A percentile compares a stretch with the other conserved stretches of the same genome.
phyloP scores from a whole-genome alignment of 1,140 invertebrate species.

The Stegodyphus dumicola region DNA sequence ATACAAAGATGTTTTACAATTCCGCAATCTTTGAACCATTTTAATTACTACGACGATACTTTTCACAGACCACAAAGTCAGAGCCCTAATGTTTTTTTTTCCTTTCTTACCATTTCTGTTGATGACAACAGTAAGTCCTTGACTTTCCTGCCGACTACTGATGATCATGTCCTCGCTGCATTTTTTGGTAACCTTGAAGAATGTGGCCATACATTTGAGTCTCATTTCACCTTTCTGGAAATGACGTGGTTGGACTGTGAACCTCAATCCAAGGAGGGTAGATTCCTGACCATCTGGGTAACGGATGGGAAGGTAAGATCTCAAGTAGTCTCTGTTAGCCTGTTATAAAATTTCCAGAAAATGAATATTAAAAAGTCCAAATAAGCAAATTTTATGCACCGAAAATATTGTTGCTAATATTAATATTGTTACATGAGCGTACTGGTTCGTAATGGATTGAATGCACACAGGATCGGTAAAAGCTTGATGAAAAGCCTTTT shows the following conservation, averaged over 20 bases:
- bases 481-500: too few relatives aligned
- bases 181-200: slow-evolving; percentile 80
- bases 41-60: background rate
- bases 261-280: slow-evolving; percentile 37
- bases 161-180: slow-evolving; percentile 86
- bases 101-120: slow-evolving; percentile 36
- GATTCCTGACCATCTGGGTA: slow-evolving; percentile 53
- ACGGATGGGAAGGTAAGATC: slow-evolving; percentile 3
- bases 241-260: slow-evolving; percentile 57
- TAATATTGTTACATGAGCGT: background rate
- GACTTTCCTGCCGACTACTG: slow-evolving; percentile 74
- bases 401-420: background rate
- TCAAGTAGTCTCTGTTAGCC: slow-evolving; percentile 39
- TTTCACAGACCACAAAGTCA: background rate
- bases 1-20: background rate
- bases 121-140: slow-evolving; percentile 29
- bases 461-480: too few relatives aligned
- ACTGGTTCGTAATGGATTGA: too few relatives aligned
- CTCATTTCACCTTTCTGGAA: slow-evolving; percentile 64
- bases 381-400: too few relatives aligned
- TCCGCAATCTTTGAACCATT: background rate
- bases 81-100: too few relatives aligned
- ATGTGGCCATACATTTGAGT: slow-evolving; percentile 65
- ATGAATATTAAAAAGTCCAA: too few relatives aligned
- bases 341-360: background rate